Percentiles rank a stretch among this genome's conserved stretches.
phyloP scores from a whole-genome alignment of 2,113 vertebrate genomes.

The Rhinichthys klamathensis region DNA sequence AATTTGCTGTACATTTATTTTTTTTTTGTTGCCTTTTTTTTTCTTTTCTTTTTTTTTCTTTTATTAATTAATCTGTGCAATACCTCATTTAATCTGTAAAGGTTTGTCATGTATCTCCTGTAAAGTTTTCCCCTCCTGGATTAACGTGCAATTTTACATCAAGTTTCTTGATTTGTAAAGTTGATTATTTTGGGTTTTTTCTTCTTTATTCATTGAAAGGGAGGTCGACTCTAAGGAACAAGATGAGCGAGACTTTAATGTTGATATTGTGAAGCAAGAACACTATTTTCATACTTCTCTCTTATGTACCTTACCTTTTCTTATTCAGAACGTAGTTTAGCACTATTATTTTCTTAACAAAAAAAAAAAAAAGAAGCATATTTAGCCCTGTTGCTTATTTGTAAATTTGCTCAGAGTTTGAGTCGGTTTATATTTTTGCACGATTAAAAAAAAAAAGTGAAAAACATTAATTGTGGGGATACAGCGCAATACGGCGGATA shows the following conservation, averaged over 20 bases:
- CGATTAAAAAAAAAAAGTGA: conserved; percentile 67
- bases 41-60: conserved; percentile 54
- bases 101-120: conserved; percentile 81
- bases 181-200: conserved; percentile 68
- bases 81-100: conserved; percentile 97
- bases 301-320: conserved; percentile 81
- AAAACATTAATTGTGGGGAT: conserved; percentile 62
- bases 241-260: conserved; percentile 75
- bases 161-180: conserved; percentile 73
- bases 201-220: conserved; percentile 68
- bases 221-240: conserved; percentile 68
- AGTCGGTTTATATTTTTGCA: conserved; percentile 85
- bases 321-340: conserved; percentile 90
- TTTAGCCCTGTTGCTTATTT: conserved; percentile 79
- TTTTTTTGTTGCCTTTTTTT: conserved; percentile 82
- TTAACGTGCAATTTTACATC: conserved; percentile 85
- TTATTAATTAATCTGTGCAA: conserved; percentile 98
- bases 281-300: conserved; percentile 98
- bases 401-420: conserved; percentile 80
- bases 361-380: conserved; percentile 74
- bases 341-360: conserved; percentile 85
- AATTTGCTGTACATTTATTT: conserved; percentile 87
- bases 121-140: conserved; percentile 69
- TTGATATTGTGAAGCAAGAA: conserved; percentile 81
- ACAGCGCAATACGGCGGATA: conserved; percentile 68